A percentile compares a stretch with the other conserved stretches of the same genome.
These are phyloP conservation scores for Eretmocerus hayati DNA, from an alignment of 2,888 invertebrate species.

Conservation along the genomic window DNA sequence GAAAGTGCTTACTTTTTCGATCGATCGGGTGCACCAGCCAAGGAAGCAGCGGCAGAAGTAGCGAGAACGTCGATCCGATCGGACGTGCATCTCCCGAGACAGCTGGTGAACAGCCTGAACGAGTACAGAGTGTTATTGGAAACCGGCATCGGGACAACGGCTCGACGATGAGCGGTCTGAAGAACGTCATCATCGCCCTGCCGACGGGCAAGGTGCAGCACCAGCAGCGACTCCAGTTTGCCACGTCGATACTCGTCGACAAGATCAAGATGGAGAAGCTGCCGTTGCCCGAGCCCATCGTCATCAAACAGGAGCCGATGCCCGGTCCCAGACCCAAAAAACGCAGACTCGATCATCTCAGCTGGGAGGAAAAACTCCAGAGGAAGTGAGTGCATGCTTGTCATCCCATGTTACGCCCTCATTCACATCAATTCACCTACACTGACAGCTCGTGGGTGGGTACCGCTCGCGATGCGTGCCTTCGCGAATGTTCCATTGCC, in stretches of 20 bases:
- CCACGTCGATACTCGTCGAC: constrained; percentile 33
- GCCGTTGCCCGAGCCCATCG: neutral
- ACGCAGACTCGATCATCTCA: constrained; percentile 72
- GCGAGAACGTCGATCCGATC: too few species aligned
- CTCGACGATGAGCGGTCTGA: constrained; percentile 34
- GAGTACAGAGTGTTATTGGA: too few species aligned
- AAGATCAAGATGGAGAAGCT: constrained; percentile 27
- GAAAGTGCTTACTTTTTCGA: too few species aligned
- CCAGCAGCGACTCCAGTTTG: constrained; percentile 31
- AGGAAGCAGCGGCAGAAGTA: too few species aligned
- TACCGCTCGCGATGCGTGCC: too few species aligned
- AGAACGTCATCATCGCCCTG: constrained; percentile 41
- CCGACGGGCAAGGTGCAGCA: constrained; percentile 32
- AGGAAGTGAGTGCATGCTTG: constrained; percentile 80
- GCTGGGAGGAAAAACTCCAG: constrained; percentile 82
- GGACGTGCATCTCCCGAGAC: too few species aligned
- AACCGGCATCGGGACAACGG: neutral
- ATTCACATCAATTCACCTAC: too few species aligned
- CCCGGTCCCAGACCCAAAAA: constrained; percentile 50
- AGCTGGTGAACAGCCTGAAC: neutral
- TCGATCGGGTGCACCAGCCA: too few species aligned
- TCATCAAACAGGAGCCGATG: constrained; percentile 15
- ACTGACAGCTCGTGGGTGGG: too few species aligned
- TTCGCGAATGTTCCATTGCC: too few species aligned
- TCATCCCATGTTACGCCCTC: too few species aligned